Base-by-base conservation (phyloP, 2,113 vertebrate species). In the Centropristis striata region DNA sequence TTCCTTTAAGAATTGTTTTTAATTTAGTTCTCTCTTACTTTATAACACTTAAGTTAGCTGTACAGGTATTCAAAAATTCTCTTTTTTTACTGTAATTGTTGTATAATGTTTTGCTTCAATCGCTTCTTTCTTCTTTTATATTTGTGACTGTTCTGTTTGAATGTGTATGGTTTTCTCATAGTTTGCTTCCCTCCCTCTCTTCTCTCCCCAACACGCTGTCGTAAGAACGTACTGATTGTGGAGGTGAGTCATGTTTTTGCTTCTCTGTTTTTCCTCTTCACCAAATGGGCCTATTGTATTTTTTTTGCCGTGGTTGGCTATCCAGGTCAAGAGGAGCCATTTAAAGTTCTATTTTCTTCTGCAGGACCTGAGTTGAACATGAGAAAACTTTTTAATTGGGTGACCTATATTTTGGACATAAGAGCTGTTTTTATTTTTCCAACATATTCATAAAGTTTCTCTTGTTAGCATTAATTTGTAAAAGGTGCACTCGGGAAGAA, bases 211-310 rank as follows among this genome's bases (percentile, higher is more conserved):
- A 81, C 76, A 49, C 90, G 92, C 90, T 44, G 83, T 71, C 89
- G 25, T 94, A 95, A 98, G 96, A 98, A 98, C 66, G 95, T 98
- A 51, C 95, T 99, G 81, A 96, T 98, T 85, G 97, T 99, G 74
- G 97, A 99, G 97, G 97, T 99, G 94, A 97, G 96, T 91, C 82
- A 21, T 77, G 50, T 51, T 79, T 82, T 58, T 78, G 8, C 51
- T 71, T 20, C 28, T 71, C 37, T 54, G 10, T 54, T 80, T 53
- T 28, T 28, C 51, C 20, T 65, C 61, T 41, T 57, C 28, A 32
- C 20, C 53, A 60, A 86, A 86, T 64, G 20, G 36, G 27, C 59
- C 59, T 57, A 72, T 81, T 81, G 69, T 72, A 14, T 83, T 61
- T 60, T 14, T 32, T 32, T 41, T 71, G 28, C 3, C 12, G 2